Evolutionary conservation across 1,140 invertebrate genomes (phyloP).

Genomic region (Telenomus remus): DNA sequence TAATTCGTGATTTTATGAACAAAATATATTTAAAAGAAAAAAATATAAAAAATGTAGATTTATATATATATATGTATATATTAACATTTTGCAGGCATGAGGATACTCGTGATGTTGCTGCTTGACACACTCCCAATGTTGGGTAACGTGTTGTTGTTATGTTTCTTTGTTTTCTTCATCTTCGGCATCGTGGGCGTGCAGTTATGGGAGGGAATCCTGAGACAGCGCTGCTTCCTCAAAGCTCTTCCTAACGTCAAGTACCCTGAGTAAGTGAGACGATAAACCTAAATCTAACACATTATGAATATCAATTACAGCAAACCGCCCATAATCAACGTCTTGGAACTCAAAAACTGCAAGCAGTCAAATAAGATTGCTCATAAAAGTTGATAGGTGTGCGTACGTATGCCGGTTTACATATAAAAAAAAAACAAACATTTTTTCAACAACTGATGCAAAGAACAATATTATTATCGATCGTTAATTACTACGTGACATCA

Average conservation of each 20-base stretch:
- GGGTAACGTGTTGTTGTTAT: constrained; percentile 97
- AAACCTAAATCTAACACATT: constrained; percentile 21
- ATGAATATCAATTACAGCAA: constrained; percentile 41
- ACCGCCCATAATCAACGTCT: constrained; percentile 9
- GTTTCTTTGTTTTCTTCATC: constrained; percentile 99
- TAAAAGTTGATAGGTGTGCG: constrained; percentile 52
- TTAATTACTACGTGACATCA: background rate
- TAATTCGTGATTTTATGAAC: too few relatives aligned
- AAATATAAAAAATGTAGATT: too few relatives aligned
- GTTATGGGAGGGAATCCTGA: constrained; percentile 97
- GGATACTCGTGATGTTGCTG: constrained; percentile 98
- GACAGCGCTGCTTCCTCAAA: constrained; percentile 93
- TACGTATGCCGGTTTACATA: constrained; percentile 37
- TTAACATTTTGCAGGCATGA: constrained; percentile 86
- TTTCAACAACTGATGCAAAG: too few relatives aligned
- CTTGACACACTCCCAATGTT: constrained; percentile 99
- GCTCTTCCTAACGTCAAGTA: constrained; percentile 80
- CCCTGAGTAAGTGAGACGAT: constrained; percentile 81
- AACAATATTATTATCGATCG: too few relatives aligned
- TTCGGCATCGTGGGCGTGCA: constrained; percentile 99
- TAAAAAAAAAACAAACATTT: too few relatives aligned
- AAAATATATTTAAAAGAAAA: too few relatives aligned
- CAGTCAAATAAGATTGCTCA: constrained; percentile 10
- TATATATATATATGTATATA: background rate
- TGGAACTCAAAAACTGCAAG: constrained; percentile 7